phyloP scores from a whole-genome alignment of 2,888 invertebrate species.

The Clivina fossor region DNA sequence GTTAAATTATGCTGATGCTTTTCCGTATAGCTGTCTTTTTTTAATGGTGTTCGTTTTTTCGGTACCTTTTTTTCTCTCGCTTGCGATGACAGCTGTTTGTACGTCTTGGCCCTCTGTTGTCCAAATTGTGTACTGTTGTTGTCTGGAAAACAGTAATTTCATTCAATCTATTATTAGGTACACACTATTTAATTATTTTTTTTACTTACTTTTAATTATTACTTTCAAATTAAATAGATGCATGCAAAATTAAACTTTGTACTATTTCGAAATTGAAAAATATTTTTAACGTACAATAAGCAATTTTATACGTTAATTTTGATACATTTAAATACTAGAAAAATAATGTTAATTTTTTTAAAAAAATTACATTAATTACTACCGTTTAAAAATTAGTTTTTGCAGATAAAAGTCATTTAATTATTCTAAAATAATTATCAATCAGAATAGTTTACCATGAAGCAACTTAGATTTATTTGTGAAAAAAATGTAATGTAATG shows the following conservation, averaged over 20 bases:
- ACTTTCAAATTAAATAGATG: neutral
- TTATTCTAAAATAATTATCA: no score
- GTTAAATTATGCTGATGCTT: neutral
- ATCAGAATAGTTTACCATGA: no score
- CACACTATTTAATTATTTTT: neutral
- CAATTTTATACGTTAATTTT: no score
- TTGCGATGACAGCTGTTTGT: constrained; percentile 18
- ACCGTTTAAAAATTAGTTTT: no score
- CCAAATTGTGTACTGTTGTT: constrained; percentile 15
- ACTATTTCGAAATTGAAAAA: neutral
- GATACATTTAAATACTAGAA: no score
- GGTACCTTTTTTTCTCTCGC: constrained; percentile 8
- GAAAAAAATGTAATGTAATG: no score
- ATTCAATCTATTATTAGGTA: neutral
- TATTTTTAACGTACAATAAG: no score
- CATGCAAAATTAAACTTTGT: neutral
- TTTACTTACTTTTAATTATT: neutral
- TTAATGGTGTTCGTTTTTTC: neutral
- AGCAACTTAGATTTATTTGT: no score
- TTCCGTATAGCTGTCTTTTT: neutral
- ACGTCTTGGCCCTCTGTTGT: constrained; percentile 10
- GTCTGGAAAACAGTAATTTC: constrained; percentile 28
- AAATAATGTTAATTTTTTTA: no score
- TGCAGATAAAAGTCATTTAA: no score
- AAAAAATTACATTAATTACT: no score